phyloP scores from a whole-genome alignment of 2,113 vertebrate genomes.

The Fulica atra region DNA sequence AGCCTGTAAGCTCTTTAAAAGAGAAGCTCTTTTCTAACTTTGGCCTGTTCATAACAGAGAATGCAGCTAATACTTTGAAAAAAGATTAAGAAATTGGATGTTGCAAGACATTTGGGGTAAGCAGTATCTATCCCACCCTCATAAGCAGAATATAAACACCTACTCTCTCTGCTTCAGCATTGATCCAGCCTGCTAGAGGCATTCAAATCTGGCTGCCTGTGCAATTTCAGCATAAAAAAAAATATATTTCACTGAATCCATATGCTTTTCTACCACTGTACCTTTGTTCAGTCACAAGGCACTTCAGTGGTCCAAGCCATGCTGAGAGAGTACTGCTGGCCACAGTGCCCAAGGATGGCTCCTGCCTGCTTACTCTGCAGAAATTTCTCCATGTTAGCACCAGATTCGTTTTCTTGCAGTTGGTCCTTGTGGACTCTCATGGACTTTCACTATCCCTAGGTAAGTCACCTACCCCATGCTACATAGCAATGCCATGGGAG shows the following conservation, averaged over 20 bases:
- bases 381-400: not conserved
- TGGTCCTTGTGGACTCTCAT: not conserved
- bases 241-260: not conserved
- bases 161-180: not conserved
- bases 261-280: not conserved
- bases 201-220: not conserved
- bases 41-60: not conserved
- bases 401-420: not conserved
- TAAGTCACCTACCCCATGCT: not conserved
- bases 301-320: not conserved
- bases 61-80: not conserved
- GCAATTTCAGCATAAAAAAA: not conserved
- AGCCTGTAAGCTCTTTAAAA: not conserved
- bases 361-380: not conserved
- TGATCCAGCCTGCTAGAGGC: not conserved
- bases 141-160: not conserved
- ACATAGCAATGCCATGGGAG: not conserved
- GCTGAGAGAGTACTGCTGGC: not conserved
- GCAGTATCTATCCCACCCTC: not conserved
- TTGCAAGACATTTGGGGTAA: not conserved
- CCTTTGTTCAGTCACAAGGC: not conserved
- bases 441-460: not conserved
- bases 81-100: not conserved
- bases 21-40: not conserved
- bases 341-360: fast-evolving